Evolutionary conservation across 2,113 vertebrate species (phyloP).

Genomic region (Cyprinus carpio): DNA sequence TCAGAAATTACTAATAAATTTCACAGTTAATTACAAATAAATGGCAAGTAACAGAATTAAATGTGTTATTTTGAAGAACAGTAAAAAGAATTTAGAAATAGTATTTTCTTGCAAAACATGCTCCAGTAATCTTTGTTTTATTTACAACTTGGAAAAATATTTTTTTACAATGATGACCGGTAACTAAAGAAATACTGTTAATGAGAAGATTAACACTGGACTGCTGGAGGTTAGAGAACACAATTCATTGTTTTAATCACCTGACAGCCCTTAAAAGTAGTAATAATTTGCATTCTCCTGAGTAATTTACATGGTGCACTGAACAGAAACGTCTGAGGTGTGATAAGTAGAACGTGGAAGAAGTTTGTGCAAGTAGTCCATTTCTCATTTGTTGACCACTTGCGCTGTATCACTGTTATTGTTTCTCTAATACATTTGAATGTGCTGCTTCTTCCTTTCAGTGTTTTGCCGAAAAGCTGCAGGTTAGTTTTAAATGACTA

Average conservation of each 20-base stretch:
- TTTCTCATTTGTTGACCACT: neutral
- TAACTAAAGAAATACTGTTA: no score
- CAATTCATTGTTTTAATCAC: neutral
- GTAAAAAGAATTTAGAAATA: neutral
- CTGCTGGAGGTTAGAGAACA: neutral
- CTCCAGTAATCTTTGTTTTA: neutral
- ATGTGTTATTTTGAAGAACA: neutral
- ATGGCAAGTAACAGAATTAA: neutral
- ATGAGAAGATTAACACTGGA: no score
- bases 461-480: slow-evolving; percentile 14
- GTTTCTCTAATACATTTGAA: slow-evolving; percentile 22
- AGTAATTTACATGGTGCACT: neutral
- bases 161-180: no score
- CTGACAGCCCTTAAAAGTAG: neutral
- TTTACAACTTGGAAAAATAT: no score
- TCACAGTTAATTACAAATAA: neutral
- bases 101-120: neutral
- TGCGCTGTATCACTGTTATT: neutral
- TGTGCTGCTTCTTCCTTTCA: neutral
- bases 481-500: slow-evolving; percentile 41
- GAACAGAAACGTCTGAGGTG: neutral
- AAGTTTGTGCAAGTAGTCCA: neutral
- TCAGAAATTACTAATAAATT: neutral
- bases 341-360: neutral
- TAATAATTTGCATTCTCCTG: neutral